phyloP scores from a whole-genome alignment of 1,140 invertebrate genomes.

The Bombus vancouverensis region DNA sequence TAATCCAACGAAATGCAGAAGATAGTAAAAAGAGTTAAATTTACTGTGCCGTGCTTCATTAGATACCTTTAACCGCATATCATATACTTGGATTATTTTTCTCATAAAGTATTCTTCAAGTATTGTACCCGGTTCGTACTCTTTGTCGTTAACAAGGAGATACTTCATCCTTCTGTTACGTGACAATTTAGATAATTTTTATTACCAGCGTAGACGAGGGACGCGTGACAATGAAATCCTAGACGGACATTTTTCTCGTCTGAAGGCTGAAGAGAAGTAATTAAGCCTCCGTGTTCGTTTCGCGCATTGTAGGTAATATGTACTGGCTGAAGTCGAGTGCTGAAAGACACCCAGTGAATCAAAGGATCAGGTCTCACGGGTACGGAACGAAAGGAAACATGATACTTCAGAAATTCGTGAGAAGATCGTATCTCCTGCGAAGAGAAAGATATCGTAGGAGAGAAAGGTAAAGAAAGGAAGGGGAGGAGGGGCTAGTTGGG shows the following conservation, averaged over 20 bases:
- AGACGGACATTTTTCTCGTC: slow-evolving; percentile 10
- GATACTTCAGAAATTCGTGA: slow-evolving; percentile 70
- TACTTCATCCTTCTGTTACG: neutral
- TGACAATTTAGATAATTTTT: neutral
- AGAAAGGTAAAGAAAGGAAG: slow-evolving; percentile 32
- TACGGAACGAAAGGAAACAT: slow-evolving; percentile 65
- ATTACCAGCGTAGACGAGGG: neutral
- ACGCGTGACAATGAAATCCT: neutral
- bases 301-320: slow-evolving; percentile 31
- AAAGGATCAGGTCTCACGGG: slow-evolving; percentile 68
- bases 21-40: too few species aligned
- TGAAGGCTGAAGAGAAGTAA: slow-evolving; percentile 51
- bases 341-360: slow-evolving; percentile 63
- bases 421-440: slow-evolving; percentile 67
- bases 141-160: neutral
- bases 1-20: neutral
- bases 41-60: too few species aligned
- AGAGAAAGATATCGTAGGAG: slow-evolving; percentile 50
- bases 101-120: too few species aligned
- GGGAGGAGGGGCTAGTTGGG: neutral
- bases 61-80: too few species aligned
- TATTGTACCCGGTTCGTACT: too few species aligned
- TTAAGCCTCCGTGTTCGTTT: slow-evolving; percentile 50
- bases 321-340: slow-evolving; percentile 33
- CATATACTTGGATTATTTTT: too few species aligned